phyloP scores from a whole-genome alignment of 2,888 invertebrate genomes.

The Erannis defoliaria region DNA sequence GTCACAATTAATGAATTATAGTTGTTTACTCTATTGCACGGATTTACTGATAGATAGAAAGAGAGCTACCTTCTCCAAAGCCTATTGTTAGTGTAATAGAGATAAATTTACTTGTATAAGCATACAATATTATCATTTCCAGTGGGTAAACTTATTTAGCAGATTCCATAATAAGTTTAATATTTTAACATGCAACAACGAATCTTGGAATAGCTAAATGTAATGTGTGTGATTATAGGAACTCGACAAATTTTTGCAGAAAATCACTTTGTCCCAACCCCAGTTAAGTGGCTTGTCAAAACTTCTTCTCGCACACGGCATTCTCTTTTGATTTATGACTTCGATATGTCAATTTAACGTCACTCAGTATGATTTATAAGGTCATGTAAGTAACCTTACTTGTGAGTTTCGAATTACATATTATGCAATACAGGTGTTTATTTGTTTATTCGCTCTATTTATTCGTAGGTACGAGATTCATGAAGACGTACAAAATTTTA shows the following conservation, averaged over 20 bases:
- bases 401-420: constrained; percentile 28
- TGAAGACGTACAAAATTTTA: background rate
- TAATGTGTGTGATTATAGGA: background rate
- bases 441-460: background rate
- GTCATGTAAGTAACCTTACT: constrained; percentile 64
- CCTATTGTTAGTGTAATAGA: no score
- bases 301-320: constrained; percentile 77
- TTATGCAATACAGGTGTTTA: constrained; percentile 16
- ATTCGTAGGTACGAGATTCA: background rate
- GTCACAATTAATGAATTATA: no score
- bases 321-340: constrained; percentile 81
- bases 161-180: no score
- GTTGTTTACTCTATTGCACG: no score
- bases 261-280: constrained; percentile 68
- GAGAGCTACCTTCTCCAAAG: no score
- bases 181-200: no score
- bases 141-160: no score
- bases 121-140: no score
- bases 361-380: constrained; percentile 81
- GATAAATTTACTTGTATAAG: no score
- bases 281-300: constrained; percentile 81
- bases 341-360: constrained; percentile 82
- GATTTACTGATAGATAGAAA: no score
- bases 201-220: background rate
- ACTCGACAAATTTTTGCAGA: constrained; percentile 57